These are phyloP conservation scores for Orussus abietinus DNA, from an alignment of 1,140 invertebrate genomes.

Conservation along the genomic window DNA sequence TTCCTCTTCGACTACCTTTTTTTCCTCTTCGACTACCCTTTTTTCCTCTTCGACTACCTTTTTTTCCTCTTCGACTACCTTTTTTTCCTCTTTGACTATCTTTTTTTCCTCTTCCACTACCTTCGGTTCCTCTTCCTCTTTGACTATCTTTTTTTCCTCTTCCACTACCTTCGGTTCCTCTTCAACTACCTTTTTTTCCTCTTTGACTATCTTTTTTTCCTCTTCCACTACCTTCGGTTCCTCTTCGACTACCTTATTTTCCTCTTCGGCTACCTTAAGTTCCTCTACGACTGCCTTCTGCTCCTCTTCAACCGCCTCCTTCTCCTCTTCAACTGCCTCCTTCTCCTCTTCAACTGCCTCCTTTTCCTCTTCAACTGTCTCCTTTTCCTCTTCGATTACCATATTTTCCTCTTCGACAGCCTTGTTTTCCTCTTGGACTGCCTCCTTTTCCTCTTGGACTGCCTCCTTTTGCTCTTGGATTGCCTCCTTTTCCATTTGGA, in stretches of 20 bases:
- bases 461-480: background rate
- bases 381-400: conserved; percentile 3
- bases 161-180: conserved; percentile 1
- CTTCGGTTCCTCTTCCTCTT: conserved; percentile 5
- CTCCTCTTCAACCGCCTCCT: conserved; percentile 4
- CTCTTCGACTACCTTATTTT: conserved; percentile 6
- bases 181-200: conserved; percentile 4
- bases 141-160: background rate
- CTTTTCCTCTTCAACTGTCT: conserved; percentile 5
- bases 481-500: no score
- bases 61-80: background rate
- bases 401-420: background rate
- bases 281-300: background rate
- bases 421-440: background rate
- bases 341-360: background rate
- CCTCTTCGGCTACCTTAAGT: background rate
- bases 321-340: conserved; percentile 1
- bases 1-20: background rate
- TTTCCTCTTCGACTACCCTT: background rate
- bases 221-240: background rate
- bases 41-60: background rate
- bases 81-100: conserved; percentile 3
- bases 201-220: conserved; percentile 5
- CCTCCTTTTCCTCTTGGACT: background rate
- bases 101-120: background rate